Percentiles rank a stretch among this genome's conserved stretches.
These are phyloP conservation scores for Yponomeuta malinellus DNA, from an alignment of 2,888 invertebrate species.

Conservation along the genomic window DNA sequence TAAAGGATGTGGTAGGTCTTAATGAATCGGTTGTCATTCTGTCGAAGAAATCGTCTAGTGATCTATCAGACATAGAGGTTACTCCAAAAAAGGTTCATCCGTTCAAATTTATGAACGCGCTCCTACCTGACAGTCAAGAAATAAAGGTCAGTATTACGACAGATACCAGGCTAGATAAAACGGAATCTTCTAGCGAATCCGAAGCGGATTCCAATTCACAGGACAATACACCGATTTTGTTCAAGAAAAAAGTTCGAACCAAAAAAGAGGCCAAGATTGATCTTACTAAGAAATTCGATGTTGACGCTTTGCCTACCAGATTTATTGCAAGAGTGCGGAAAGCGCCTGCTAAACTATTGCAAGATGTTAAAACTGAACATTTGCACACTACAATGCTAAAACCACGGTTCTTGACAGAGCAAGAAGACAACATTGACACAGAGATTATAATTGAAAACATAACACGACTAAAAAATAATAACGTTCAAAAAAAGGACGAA, in stretches of 20 bases:
- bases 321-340: constrained; percentile 52
- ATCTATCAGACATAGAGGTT: constrained; percentile 44
- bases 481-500: constrained; percentile 17
- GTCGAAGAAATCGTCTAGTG: constrained; percentile 36
- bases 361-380: constrained; percentile 28
- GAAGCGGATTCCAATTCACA: constrained; percentile 43
- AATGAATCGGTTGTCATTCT: constrained; percentile 26
- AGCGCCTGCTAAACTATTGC: constrained; percentile 44
- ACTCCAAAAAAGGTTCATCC: constrained; percentile 49
- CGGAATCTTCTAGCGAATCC: constrained; percentile 52
- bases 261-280: constrained; percentile 36
- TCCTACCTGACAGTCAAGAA: constrained; percentile 60
- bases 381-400: constrained; percentile 36
- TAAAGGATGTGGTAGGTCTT: constrained; percentile 35
- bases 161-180: constrained; percentile 26
- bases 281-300: constrained; percentile 45
- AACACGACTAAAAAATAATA: constrained; percentile 39
- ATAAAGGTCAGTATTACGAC: constrained; percentile 44
- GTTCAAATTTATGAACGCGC: constrained; percentile 41
- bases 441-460: constrained; percentile 55
- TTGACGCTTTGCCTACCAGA: constrained; percentile 45
- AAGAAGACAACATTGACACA: constrained; percentile 44
- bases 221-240: constrained; percentile 42
- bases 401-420: constrained; percentile 39
- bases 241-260: constrained; percentile 37